Evolutionary conservation across 2,113 vertebrate species (phyloP).

Genomic region (Cyanoderma ruficeps): DNA sequence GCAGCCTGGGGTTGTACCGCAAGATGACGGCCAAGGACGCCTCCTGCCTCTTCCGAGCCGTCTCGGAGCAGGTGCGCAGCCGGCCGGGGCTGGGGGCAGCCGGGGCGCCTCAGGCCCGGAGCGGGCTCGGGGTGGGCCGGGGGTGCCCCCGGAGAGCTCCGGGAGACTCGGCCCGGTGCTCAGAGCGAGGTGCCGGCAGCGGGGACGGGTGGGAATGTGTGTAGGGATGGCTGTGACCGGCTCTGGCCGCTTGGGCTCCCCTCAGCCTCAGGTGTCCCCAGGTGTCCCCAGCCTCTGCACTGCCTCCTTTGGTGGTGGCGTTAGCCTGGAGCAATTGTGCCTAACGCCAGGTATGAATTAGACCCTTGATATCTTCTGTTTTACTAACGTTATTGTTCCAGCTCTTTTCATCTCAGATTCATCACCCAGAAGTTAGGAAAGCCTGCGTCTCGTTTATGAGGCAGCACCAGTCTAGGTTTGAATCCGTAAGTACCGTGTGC

Average conservation of each 20-base stretch:
- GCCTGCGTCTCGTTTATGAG: slow-evolving; percentile 88
- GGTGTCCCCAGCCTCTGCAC: rapidly evolving
- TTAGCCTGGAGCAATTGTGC: rapidly evolving
- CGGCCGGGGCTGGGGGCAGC: not conserved
- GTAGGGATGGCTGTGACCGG: rapidly evolving
- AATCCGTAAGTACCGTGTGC: slow-evolving; percentile 80
- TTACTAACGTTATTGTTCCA: not conserved
- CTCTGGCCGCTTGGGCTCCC: not conserved
- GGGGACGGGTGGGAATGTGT: not conserved
- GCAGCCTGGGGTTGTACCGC: slow-evolving; percentile 88
- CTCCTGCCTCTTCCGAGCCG: slow-evolving; percentile 91
- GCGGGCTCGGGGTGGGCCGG: not conserved
- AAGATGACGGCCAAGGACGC: slow-evolving; percentile 94
- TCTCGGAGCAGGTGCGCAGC: slow-evolving; percentile 90
- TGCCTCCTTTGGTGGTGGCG: rapidly evolving
- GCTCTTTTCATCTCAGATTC: slow-evolving; percentile 87
- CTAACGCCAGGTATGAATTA: rapidly evolving
- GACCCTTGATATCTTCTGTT: rapidly evolving
- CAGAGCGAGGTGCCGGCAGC: rapidly evolving
- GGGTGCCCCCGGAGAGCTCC: not conserved
- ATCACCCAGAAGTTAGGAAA: slow-evolving; percentile 85
- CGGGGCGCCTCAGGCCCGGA: not conserved
- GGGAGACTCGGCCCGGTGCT: not conserved
- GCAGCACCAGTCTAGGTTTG: slow-evolving; percentile 82
- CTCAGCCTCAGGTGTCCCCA: not conserved